Conservation (phyloP, 1,140 invertebrate genomes). For the Pantala flavescens region DNA sequence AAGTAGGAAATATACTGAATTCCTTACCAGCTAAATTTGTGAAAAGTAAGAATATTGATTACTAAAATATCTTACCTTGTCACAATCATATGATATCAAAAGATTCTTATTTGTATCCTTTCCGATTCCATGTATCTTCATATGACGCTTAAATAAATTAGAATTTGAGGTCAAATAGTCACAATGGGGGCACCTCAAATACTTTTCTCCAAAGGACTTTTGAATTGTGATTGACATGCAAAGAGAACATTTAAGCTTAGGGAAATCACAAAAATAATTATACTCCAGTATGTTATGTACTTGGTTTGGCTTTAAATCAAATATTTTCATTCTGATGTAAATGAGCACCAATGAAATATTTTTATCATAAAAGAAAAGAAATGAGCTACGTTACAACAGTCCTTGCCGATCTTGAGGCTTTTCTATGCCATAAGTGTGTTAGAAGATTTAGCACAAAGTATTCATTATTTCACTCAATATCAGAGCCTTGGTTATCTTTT, state of each 20-base stretch:
- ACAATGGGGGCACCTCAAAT: not conserved
- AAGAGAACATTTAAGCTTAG: too few relatives aligned
- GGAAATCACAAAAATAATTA: too few relatives aligned
- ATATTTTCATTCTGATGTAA: too few relatives aligned
- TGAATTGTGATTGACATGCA: too few relatives aligned
- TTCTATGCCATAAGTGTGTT: constrained; percentile 31
- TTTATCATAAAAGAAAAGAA: too few relatives aligned
- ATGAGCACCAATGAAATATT: too few relatives aligned
- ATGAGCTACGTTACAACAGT: constrained; percentile 36
- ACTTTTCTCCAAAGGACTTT: not conserved
- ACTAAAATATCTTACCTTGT: not conserved
- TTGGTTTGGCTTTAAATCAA: too few relatives aligned
- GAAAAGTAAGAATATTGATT: too few relatives aligned
- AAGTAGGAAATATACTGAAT: too few relatives aligned
- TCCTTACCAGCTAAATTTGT: too few relatives aligned
- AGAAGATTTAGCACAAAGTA: constrained; percentile 37
- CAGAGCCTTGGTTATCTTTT: too few relatives aligned
- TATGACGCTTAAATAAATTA: not conserved
- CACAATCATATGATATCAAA: not conserved
- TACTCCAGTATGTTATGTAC: too few relatives aligned
- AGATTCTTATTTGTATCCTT: not conserved
- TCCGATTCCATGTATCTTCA: not conserved
- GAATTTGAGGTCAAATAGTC: not conserved
- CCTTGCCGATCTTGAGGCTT: constrained; percentile 33
- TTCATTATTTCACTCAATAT: constrained; percentile 31